Evolutionary conservation across 1,140 invertebrate genomes (phyloP).

Genomic region (Proctacanthus coquilletti): DNA sequence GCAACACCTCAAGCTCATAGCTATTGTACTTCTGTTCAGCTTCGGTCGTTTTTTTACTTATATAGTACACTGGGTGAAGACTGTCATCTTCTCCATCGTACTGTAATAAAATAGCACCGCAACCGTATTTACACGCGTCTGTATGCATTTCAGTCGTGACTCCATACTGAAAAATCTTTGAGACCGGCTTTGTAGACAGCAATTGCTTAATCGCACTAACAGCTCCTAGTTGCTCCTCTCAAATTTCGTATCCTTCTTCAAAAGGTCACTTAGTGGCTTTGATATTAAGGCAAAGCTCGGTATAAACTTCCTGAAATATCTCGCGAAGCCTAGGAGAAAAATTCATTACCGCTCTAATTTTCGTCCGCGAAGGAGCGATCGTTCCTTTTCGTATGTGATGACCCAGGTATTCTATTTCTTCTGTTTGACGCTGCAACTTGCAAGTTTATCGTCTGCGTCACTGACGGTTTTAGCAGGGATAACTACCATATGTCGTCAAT

Average conservation of each 20-base stretch:
- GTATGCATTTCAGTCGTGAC: too few relatives aligned
- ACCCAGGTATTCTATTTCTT: slow-evolving; percentile 2
- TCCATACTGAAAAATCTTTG: too few relatives aligned
- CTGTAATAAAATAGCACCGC: too few relatives aligned
- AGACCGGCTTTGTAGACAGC: slow-evolving; percentile 3
- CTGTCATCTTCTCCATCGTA: too few relatives aligned
- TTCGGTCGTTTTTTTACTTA: too few relatives aligned
- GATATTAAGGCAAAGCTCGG: slow-evolving; percentile 12
- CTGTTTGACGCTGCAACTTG: slow-evolving; percentile 6
- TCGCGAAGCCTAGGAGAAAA: slow-evolving; percentile 14
- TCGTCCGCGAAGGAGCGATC: background rate
- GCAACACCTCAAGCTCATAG: too few relatives aligned
- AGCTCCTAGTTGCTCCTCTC: background rate
- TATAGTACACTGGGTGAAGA: too few relatives aligned
- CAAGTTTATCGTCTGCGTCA: slow-evolving; percentile 3
- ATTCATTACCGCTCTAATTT: background rate
- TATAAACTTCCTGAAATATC: slow-evolving; percentile 23
- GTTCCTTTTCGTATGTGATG: background rate
- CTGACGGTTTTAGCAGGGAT: background rate
- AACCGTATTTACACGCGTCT: too few relatives aligned
- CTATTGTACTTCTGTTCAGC: too few relatives aligned
- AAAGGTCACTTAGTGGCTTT: slow-evolving; percentile 11
- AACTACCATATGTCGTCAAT: slow-evolving; percentile 5
- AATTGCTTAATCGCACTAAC: slow-evolving; percentile 7
- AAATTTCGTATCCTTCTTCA: slow-evolving; percentile 7